Conservation (phyloP, 2,797 vertebrate species). For the Ambastaia sidthimunki region DNA sequence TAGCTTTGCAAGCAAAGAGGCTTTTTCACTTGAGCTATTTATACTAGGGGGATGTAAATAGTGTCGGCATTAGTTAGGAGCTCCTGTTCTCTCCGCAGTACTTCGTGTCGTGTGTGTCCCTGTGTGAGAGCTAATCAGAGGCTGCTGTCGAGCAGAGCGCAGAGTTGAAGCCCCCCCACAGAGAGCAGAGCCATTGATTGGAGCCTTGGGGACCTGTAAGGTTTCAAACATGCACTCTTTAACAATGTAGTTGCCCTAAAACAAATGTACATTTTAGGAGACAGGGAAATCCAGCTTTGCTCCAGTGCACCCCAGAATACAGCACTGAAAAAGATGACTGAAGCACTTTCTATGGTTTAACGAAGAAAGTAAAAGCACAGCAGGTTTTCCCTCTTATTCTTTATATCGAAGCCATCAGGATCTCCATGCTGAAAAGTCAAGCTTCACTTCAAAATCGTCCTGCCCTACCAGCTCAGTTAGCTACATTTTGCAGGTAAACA, state of each 20-base stretch:
- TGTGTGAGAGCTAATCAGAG: slow-evolving; percentile 57
- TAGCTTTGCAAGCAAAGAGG: slow-evolving; percentile 11
- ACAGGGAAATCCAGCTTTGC: slow-evolving; percentile 22
- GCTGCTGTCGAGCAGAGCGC: slow-evolving; percentile 45
- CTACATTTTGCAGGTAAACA: neutral
- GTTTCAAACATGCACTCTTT: slow-evolving; percentile 38
- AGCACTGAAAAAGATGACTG: slow-evolving; percentile 64
- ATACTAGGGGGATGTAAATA: slow-evolving; percentile 45
- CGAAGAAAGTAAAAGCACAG: slow-evolving; percentile 27
- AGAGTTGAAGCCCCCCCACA: slow-evolving; percentile 47
- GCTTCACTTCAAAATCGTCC: neutral
- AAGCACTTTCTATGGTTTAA: slow-evolving; percentile 66
- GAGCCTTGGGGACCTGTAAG: slow-evolving; percentile 52
- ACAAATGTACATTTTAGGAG: slow-evolving; percentile 38
- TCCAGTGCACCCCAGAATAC: slow-evolving; percentile 3
- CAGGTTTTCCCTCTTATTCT: neutral
- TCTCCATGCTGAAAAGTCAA: neutral
- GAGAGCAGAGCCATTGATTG: slow-evolving; percentile 58
- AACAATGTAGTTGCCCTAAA: slow-evolving; percentile 50
- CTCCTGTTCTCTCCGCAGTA: slow-evolving; percentile 46
- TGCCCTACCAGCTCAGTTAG: neutral
- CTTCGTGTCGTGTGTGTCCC: slow-evolving; percentile 34
- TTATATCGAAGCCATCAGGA: neutral
- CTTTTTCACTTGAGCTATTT: slow-evolving; percentile 41
- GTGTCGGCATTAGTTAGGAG: slow-evolving; percentile 26